Conservation (phyloP, 53 echinoderm and acorn worm species). For the Luidia sarsii region DNA sequence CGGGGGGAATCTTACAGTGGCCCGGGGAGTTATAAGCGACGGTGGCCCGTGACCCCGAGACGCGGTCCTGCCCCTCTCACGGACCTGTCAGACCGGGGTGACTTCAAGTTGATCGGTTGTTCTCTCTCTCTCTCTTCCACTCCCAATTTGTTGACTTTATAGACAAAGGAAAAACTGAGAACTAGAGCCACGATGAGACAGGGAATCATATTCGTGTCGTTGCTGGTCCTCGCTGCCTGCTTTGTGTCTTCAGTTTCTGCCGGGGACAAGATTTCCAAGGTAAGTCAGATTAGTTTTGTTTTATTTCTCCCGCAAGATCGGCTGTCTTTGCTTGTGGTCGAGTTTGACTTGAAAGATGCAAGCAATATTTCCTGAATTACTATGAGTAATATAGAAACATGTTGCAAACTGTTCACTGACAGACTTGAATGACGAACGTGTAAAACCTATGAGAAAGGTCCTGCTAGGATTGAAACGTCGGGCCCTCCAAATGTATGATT, state of each 20-base stretch:
- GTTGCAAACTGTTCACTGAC: too few relatives aligned
- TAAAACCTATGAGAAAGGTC: too few relatives aligned
- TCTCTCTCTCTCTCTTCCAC: not conserved
- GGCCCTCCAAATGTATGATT: too few relatives aligned
- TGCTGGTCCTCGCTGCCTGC: conserved; percentile 21
- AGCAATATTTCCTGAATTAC: too few relatives aligned
- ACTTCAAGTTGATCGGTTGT: not conserved
- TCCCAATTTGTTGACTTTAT: not conserved
- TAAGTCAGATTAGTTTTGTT: not conserved
- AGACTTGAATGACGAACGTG: too few relatives aligned
- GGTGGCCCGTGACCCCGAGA: not conserved
- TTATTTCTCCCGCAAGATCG: not conserved
- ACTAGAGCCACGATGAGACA: conserved; percentile 5
- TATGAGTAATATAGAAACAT: too few relatives aligned
- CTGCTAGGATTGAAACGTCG: too few relatives aligned
- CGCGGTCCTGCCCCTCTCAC: not conserved
- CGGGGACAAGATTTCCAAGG: conserved; percentile 31
- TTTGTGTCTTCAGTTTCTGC: conserved; percentile 20
- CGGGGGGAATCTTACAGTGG: not conserved
- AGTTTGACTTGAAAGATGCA: too few relatives aligned
- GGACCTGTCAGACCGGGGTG: not conserved
- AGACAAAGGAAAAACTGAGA: not conserved
- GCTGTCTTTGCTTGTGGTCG: not conserved
- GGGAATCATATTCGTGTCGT: not conserved
- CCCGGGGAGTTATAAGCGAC: not conserved